These are phyloP conservation scores for Probaryconus sp. DNA, from an alignment of 1,140 invertebrate species.

Conservation along the genomic window DNA sequence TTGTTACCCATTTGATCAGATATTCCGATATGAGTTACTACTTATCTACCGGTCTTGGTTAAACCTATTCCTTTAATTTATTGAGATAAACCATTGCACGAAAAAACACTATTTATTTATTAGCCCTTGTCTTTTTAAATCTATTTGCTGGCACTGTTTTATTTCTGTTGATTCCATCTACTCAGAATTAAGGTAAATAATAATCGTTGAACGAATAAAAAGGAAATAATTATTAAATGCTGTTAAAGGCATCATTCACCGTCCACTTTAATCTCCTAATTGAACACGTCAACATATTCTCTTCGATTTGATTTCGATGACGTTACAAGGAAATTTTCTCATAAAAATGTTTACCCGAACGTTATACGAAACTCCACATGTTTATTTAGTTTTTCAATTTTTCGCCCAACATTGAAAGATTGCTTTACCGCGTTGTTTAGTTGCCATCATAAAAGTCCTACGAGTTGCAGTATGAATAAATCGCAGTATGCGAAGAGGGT, in stretches of 20 bases:
- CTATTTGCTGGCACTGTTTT: too few species aligned
- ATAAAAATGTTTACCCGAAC: conserved; percentile 30
- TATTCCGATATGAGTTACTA: not conserved
- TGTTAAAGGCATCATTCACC: not conserved
- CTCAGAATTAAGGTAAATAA: too few species aligned
- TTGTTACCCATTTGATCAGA: conserved; percentile 4
- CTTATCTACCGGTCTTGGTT: too few species aligned
- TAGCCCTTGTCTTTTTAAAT: too few species aligned
- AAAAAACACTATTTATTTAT: too few species aligned
- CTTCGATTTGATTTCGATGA: conserved; percentile 8
- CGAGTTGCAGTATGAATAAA: conserved; percentile 48
- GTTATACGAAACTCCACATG: not conserved
- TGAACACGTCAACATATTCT: conserved; percentile 6
- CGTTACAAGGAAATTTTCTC: not conserved
- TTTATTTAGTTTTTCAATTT: conserved; percentile 41
- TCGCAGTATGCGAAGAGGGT: conserved; percentile 45
- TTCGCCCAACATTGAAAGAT: conserved; percentile 30
- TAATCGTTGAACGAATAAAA: too few species aligned
- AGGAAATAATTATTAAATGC: too few species aligned
- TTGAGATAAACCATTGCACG: too few species aligned
- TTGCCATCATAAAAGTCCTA: conserved; percentile 49
- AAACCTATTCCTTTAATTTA: too few species aligned
- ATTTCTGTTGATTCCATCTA: too few species aligned
- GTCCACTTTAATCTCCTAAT: conserved; percentile 11
- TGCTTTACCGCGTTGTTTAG: conserved; percentile 48